phyloP scores from a whole-genome alignment of 2,797 vertebrate genomes.

The Characodon lateralis region DNA sequence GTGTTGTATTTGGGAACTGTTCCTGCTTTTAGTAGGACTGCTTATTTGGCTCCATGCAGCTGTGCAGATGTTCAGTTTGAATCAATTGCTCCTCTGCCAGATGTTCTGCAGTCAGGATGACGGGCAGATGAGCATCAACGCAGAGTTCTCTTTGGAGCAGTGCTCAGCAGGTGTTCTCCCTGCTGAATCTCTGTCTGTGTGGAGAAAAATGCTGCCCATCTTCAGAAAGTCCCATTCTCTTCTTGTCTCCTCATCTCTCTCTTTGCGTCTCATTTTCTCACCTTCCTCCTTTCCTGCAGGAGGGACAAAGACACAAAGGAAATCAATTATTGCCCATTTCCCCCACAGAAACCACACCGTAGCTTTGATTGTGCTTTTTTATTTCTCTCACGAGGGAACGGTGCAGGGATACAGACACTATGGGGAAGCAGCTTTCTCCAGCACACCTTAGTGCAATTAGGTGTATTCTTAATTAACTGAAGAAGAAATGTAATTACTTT shows the following conservation, averaged over 20 bases:
- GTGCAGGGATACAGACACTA: constrained; percentile 53
- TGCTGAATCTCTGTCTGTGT: constrained; percentile 39
- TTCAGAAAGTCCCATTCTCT: constrained; percentile 56
- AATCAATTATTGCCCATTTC: constrained; percentile 70
- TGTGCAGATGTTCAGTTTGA: constrained; percentile 68
- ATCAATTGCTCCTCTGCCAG: constrained; percentile 64
- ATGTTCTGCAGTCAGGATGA: constrained; percentile 64
- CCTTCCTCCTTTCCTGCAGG: constrained; percentile 20
- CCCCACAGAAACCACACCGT: constrained; percentile 48
- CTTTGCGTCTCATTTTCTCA: constrained; percentile 3
- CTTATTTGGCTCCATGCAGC: constrained; percentile 64
- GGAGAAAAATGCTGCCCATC: constrained; percentile 38
- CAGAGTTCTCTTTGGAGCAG: constrained; percentile 30
- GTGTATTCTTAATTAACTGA: constrained; percentile 17
- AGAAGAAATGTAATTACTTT: constrained; percentile 12
- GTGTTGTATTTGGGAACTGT: constrained; percentile 52
- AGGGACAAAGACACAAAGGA: constrained; percentile 65
- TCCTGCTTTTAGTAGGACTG: constrained; percentile 52
- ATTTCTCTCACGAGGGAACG: constrained; percentile 47
- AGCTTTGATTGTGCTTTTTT: constrained; percentile 59
- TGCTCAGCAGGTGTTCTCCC: constrained; percentile 70
- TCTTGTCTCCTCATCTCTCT: constrained; percentile 29
- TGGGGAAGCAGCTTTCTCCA: constrained; percentile 27
- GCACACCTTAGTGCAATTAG: constrained; percentile 23
- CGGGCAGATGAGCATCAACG: constrained; percentile 32